phyloP scores from a whole-genome alignment of 2,797 vertebrate genomes.

The Oreochromis mossambicus region DNA sequence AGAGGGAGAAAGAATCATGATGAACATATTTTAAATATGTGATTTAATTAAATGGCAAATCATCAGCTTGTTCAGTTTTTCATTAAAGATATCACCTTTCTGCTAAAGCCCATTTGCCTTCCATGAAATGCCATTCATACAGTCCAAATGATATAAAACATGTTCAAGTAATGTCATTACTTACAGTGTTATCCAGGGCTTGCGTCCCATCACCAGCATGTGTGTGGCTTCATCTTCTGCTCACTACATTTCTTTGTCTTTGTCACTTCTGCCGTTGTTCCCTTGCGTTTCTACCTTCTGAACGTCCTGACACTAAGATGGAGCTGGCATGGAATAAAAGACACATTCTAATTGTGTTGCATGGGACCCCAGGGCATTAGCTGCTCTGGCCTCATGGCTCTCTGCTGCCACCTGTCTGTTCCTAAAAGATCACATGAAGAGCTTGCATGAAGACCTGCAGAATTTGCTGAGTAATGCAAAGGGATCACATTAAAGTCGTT shows the following conservation, averaged over 20 bases:
- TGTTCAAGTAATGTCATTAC: not conserved
- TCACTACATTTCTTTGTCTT: not conserved
- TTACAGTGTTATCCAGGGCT: slow-evolving; percentile 27
- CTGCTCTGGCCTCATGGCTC: slow-evolving; percentile 63
- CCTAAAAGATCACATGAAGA: slow-evolving; percentile 1
- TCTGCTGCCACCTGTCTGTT: slow-evolving; percentile 98
- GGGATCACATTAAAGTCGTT: not conserved
- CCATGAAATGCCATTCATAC: not conserved
- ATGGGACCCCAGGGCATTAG: slow-evolving; percentile 31
- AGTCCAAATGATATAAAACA: not conserved
- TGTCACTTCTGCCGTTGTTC: not conserved
- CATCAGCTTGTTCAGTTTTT: not conserved
- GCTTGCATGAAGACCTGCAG: not conserved
- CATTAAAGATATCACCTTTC: not conserved
- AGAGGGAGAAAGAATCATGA: not conserved
- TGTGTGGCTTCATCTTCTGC: not conserved
- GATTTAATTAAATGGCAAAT: not conserved
- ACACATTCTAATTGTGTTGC: slow-evolving; percentile 59
- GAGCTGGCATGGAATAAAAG: slow-evolving; percentile 56
- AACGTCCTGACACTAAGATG: slow-evolving; percentile 37
- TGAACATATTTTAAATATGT: not conserved
- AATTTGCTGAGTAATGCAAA: slow-evolving; percentile 59
- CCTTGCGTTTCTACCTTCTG: slow-evolving; percentile 16
- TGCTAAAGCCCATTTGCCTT: not conserved
- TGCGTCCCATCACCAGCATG: not conserved